Evolutionary conservation across 2,797 vertebrate species (phyloP), one percentile per base, ranked within the genome.

Genomic region (Stomatorhinus walkeri): DNA sequence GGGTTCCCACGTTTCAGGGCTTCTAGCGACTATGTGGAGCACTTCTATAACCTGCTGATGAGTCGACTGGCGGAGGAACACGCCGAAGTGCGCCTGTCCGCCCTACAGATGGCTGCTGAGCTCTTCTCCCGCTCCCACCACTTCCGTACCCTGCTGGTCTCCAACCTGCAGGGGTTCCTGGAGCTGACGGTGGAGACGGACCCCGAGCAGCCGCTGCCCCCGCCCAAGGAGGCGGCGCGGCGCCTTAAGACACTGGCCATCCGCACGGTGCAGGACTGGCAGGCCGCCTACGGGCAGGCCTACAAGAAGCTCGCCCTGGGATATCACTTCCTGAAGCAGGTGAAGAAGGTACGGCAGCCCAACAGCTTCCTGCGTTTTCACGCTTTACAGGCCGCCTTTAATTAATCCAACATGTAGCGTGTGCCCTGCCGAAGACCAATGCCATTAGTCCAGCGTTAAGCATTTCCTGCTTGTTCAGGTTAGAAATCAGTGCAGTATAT

Each of bases 271-370:
- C 96, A 96, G 0, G 93, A 93, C 0, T 99, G 98, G 98, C 96
- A 98, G 0, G 92, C 93, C 5, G 94, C 93, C 0, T 99, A 96
- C 0, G 98, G 98, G 0, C 90, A 95, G 0, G 97, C 97, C 6
- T 99, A 99, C 91, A 98, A 98, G 95, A 97, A 98, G 93, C 95
- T 99, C 4, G 94, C 97, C 0, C 91, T 99, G 90, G 98, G 98
- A 52, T 98, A 97, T 90, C 95, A 97, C 91, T 99, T 98, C 89
- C 93, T 99, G 22, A 97, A 96, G 88, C 96, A 96, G 90, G 96
- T 96, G 76, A 98, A 98, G 91, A 98, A 99, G 98, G 98, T 98
- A 93, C 88, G 89, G 68, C 68, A 76, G 28, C 4, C 28, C 68
- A 12, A 7, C 28, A 0, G 64, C 28, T 56, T n/a, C 19, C 16